Evolutionary conservation across 2,113 vertebrate species (phyloP).

Genomic region (Neofelis nebulosa): DNA sequence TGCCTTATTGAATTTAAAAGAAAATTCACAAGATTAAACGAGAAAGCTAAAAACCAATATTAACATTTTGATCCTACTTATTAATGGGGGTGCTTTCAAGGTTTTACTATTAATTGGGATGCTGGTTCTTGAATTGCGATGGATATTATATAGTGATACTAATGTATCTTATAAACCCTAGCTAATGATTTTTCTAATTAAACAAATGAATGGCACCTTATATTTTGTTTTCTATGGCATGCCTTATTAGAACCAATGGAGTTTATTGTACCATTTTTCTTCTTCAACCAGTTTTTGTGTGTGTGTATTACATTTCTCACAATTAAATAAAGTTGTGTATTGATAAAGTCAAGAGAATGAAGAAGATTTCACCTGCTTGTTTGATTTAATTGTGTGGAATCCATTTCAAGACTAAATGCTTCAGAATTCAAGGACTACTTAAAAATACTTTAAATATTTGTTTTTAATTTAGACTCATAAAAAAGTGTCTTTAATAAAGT

Average conservation of each 20-base stretch:
- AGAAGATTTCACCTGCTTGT: background rate
- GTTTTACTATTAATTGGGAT: background rate
- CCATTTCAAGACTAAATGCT: background rate
- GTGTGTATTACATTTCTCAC: background rate
- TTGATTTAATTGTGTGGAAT: background rate
- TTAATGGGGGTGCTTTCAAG: background rate
- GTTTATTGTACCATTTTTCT: background rate
- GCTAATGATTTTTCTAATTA: background rate
- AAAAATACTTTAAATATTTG: slow-evolving; percentile 4
- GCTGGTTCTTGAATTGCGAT: background rate
- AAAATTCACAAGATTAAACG: background rate
- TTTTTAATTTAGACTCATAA: background rate
- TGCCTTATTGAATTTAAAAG: background rate
- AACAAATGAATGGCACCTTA: background rate
- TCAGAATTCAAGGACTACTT: slow-evolving; percentile 25
- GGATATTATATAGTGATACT: background rate
- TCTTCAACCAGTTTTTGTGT: background rate
- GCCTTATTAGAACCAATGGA: background rate
- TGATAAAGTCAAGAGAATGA: background rate
- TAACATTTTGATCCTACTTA: background rate
- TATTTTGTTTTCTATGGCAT: background rate
- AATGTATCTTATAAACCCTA: background rate
- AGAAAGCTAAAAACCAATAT: background rate
- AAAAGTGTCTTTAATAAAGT: background rate
- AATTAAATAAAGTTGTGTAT: background rate